These are phyloP conservation scores for Scomber colias DNA, from an alignment of 2,113 vertebrate genomes.

Conservation along the genomic window DNA sequence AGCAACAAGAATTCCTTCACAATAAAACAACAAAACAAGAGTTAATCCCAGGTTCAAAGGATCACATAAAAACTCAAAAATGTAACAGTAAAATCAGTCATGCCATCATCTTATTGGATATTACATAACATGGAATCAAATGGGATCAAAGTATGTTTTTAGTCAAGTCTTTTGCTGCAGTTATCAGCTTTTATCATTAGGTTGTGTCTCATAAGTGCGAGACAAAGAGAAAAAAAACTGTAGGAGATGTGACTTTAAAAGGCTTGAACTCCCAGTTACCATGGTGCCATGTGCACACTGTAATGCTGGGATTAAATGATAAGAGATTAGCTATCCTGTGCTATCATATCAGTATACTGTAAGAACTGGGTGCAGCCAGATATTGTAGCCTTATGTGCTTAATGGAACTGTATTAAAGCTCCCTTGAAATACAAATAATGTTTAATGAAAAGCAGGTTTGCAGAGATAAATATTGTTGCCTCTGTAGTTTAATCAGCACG, in stretches of 20 bases:
- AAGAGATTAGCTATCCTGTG: neutral
- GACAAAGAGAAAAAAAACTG: too few relatives aligned
- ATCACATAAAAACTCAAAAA: neutral
- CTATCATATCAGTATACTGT: neutral
- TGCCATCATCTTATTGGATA: neutral
- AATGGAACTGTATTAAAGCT: too few relatives aligned
- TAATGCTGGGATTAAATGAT: too few relatives aligned
- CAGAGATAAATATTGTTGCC: too few relatives aligned
- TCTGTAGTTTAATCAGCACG: too few relatives aligned
- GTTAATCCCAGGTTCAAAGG: neutral
- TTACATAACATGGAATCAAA: neutral
- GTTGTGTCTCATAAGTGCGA: neutral
- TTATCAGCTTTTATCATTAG: neutral
- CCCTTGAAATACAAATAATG: too few relatives aligned
- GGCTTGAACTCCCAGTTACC: neutral
- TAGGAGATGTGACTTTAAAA: neutral
- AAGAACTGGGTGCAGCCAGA: neutral
- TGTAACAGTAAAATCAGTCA: too few relatives aligned
- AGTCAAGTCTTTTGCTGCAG: too few relatives aligned
- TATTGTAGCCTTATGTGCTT: too few relatives aligned
- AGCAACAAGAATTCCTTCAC: constrained; percentile 89
- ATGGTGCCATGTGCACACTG: too few relatives aligned
- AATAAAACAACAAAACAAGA: neutral
- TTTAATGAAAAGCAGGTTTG: too few relatives aligned
- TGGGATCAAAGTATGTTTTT: too few relatives aligned